Percentiles rank a stretch among this genome's conserved stretches.
phyloP scores from a whole-genome alignment of 2,797 vertebrate species.

The Onychomys leucogaster region DNA sequence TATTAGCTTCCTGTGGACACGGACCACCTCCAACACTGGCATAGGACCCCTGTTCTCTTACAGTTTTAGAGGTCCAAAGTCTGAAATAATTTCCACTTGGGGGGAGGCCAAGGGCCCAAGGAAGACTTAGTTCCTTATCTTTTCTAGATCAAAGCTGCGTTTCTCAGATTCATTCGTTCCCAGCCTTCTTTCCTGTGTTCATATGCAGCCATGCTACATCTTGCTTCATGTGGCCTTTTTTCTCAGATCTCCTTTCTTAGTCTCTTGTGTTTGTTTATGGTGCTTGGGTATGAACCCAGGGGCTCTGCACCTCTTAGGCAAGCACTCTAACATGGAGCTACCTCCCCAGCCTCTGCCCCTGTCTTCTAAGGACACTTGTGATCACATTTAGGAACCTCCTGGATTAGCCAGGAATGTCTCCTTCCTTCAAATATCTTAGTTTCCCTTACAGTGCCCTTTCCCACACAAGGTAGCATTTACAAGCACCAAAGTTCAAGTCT shows the following conservation, averaged over 20 bases:
- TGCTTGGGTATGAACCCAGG: background rate
- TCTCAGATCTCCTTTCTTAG: background rate
- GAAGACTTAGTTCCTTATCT: background rate
- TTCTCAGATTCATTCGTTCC: background rate
- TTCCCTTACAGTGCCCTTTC: background rate
- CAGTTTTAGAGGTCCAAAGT: background rate
- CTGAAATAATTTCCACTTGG: background rate
- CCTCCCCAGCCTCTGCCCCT: background rate
- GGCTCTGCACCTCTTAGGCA: background rate
- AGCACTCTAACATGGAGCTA: too few relatives aligned
- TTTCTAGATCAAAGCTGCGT: background rate
- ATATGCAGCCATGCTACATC: background rate
- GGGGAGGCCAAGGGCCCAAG: background rate
- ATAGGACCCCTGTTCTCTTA: background rate
- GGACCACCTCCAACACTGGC: background rate
- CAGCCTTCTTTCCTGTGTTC: background rate
- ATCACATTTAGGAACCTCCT: background rate
- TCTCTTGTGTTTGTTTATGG: background rate
- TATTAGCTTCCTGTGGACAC: background rate
- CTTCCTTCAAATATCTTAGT: background rate
- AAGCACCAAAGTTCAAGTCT: background rate
- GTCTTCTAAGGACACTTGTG: background rate
- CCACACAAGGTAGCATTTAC: background rate
- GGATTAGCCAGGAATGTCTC: background rate
- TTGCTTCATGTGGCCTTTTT: background rate